phyloP scores from a whole-genome alignment of 35 echinoderm and acorn worm genomes.

The Lytechinus pictus region DNA sequence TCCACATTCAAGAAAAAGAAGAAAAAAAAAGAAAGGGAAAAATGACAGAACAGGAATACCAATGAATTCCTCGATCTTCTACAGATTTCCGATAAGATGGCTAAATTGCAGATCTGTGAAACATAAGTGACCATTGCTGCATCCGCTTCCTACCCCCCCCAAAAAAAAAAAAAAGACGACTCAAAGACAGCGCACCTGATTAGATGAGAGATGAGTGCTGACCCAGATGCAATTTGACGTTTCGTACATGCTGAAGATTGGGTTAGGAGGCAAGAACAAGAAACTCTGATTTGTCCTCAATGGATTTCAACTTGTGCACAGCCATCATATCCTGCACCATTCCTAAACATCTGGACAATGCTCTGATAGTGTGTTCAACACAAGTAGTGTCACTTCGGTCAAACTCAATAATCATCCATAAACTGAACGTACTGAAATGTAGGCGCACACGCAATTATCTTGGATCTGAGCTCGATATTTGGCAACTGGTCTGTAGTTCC shows the following conservation, averaged over 20 bases:
- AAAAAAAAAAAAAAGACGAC: too few species aligned
- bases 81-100: too few species aligned
- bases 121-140: too few species aligned
- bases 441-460: constrained; percentile 54
- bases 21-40: too few species aligned
- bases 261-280: not conserved
- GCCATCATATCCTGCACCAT: not conserved
- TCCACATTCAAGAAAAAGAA: too few species aligned
- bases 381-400: not conserved
- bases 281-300: not conserved
- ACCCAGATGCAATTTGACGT: not conserved
- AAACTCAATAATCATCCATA: not conserved
- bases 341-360: not conserved
- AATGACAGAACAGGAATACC: too few species aligned
- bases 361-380: not conserved
- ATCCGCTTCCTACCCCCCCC: too few species aligned
- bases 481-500: constrained; percentile 63
- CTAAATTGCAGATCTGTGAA: too few species aligned
- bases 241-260: not conserved
- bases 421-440: not conserved
- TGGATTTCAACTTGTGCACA: not conserved
- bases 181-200: too few species aligned
- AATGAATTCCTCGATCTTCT: too few species aligned
- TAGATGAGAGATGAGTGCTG: too few species aligned
- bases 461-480: constrained; percentile 70